Conservation (phyloP, 2,113 vertebrate species). For the Hoplias malabaricus region DNA sequence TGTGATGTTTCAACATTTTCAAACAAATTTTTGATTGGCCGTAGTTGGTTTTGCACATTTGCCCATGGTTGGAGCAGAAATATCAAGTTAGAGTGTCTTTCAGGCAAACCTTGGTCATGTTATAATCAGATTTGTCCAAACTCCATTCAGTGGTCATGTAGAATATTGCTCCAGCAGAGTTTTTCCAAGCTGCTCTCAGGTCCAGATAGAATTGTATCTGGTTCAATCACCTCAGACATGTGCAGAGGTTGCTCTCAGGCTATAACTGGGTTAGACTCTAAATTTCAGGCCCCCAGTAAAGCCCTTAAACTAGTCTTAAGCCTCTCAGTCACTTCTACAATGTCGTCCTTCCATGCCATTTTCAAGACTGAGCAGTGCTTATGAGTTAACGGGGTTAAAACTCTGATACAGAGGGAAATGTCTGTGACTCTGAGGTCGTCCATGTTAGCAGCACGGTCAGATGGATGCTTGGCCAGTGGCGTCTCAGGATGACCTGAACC, state of each 20-base stretch:
- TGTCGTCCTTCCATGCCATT: not conserved
- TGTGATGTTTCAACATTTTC: too few species aligned
- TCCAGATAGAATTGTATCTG: too few species aligned
- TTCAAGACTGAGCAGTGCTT: not conserved
- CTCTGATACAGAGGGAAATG: not conserved
- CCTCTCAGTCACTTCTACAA: not conserved
- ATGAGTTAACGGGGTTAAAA: not conserved
- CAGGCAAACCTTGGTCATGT: too few species aligned
- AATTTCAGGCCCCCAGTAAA: not conserved
- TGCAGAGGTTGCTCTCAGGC: not conserved
- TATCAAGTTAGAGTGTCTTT: too few species aligned
- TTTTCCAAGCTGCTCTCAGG: too few species aligned
- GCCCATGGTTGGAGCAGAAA: too few species aligned
- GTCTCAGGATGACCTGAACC: conserved; percentile 22
- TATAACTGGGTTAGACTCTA: not conserved
- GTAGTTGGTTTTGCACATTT: too few species aligned
- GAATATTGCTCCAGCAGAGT: too few species aligned
- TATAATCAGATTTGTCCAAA: too few species aligned
- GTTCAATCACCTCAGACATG: not conserved
- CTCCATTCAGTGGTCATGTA: too few species aligned
- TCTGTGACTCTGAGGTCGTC: conserved; percentile 22
- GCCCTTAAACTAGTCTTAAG: not conserved
- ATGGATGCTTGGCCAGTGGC: conserved; percentile 30
- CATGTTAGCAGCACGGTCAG: conserved; percentile 34
- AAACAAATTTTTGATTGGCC: too few species aligned